phyloP scores from a whole-genome alignment of 2,888 invertebrate genomes.

The Barypeithes pellucidus region DNA sequence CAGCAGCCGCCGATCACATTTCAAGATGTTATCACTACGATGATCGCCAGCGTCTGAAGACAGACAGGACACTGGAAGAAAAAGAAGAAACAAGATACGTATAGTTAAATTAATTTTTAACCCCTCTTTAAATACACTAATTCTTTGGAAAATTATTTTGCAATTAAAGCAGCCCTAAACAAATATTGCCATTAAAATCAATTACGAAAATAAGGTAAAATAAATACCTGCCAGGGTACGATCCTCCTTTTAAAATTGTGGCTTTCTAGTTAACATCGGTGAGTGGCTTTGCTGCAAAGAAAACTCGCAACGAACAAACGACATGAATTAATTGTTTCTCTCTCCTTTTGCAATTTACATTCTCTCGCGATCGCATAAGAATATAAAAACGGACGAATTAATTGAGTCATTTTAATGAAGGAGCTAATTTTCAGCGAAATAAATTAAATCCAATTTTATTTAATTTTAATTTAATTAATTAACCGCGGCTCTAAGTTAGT shows the following conservation, averaged over 20 bases:
- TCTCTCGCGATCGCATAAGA: constrained; percentile 1
- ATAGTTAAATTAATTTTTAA: not conserved
- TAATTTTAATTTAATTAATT: constrained; percentile 3
- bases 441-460: constrained; percentile 7
- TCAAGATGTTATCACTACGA: too few relatives aligned
- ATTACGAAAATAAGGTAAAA: not conserved
- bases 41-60: too few relatives aligned
- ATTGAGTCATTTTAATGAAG: constrained; percentile 14
- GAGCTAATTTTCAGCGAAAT: constrained; percentile 7
- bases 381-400: constrained; percentile 13
- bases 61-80: too few relatives aligned
- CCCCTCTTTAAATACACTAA: not conserved
- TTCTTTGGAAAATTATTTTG: not conserved
- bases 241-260: not conserved
- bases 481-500: too few relatives aligned
- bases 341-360: not conserved
- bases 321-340: constrained; percentile 12
- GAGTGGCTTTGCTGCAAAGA: constrained; percentile 23
- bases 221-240: not conserved
- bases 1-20: too few relatives aligned
- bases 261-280: constrained; percentile 10
- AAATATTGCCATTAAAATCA: constrained; percentile 1
- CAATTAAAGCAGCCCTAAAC: not conserved
- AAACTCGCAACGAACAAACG: constrained; percentile 26
- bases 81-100: not conserved